A percentile compares a stretch with the other conserved stretches of the same genome.
Evolutionary conservation across 2,888 invertebrate species (phyloP).

Genomic region (Epiblema foenella): DNA sequence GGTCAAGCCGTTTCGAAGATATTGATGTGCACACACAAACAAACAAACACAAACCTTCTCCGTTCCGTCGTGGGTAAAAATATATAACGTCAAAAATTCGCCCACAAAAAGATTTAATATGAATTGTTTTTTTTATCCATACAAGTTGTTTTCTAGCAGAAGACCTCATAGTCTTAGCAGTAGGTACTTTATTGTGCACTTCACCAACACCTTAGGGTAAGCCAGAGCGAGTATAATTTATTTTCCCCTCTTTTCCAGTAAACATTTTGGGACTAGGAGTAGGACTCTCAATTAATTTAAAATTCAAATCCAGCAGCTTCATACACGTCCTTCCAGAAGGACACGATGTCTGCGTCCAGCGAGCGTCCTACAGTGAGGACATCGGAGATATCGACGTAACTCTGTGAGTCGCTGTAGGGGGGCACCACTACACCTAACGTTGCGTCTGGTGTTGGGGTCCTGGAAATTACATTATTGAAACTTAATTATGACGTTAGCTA

Average conservation of each 20-base stretch:
- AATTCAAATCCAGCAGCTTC: slow-evolving; percentile 50
- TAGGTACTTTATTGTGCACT: too few relatives aligned
- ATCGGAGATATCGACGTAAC: slow-evolving; percentile 64
- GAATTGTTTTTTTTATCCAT: too few relatives aligned
- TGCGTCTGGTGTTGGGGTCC: slow-evolving; percentile 66
- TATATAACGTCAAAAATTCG: too few relatives aligned
- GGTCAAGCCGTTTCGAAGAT: too few relatives aligned
- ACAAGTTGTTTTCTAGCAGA: too few relatives aligned
- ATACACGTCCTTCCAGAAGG: slow-evolving; percentile 64
- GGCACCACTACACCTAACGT: slow-evolving; percentile 62
- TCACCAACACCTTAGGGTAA: background rate
- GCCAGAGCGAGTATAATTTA: background rate
- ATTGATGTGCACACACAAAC: too few relatives aligned
- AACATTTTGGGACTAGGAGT: background rate
- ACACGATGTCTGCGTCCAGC: slow-evolving; percentile 51
- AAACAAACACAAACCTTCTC: too few relatives aligned
- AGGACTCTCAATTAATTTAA: background rate
- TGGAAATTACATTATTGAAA: slow-evolving; percentile 49
- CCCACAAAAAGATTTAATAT: too few relatives aligned
- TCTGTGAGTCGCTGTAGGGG: slow-evolving; percentile 55
- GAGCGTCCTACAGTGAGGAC: slow-evolving; percentile 50
- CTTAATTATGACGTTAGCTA: too few relatives aligned
- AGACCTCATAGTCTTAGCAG: too few relatives aligned
- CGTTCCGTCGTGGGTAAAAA: too few relatives aligned
- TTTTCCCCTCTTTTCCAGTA: background rate